phyloP scores from a whole-genome alignment of 1,140 invertebrate species.

The Laupala kohalensis region DNA sequence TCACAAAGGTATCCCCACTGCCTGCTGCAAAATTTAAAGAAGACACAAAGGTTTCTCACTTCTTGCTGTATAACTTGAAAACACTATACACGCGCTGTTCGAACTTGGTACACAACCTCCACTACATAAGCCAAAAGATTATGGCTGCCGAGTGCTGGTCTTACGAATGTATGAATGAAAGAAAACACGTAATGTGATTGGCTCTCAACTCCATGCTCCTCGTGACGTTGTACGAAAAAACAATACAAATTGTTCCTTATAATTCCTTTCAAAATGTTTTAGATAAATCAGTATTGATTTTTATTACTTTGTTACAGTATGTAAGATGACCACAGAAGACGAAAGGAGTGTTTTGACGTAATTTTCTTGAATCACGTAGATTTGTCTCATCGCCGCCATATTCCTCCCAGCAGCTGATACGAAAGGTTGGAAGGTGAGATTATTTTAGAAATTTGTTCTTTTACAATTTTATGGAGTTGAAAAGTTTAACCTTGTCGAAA shows the following conservation, averaged over 20 bases:
- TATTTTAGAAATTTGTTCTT: not conserved
- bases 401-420: constrained; percentile 5
- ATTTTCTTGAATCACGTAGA: no score
- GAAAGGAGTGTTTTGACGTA: not conserved
- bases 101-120: constrained; percentile 1
- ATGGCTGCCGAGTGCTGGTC: constrained; percentile 13
- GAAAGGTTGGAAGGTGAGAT: not conserved
- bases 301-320: no score
- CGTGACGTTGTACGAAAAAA: constrained; percentile 8
- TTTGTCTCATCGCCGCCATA: constrained; percentile 1
- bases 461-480: no score
- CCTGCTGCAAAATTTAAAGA: not conserved
- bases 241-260: not conserved
- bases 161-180: constrained; percentile 11
- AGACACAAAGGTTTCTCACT: not conserved
- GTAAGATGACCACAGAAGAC: not conserved
- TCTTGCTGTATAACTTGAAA: not conserved
- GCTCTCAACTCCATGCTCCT: constrained; percentile 1
- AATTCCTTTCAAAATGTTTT: no score
- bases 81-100: constrained; percentile 1
- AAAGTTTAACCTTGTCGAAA: no score
- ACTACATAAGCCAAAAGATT: constrained; percentile 10
- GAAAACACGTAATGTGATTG: constrained; percentile 11
- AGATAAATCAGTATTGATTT: no score
- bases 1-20: not conserved